These are phyloP conservation scores for Xenentodon cancila DNA, from an alignment of 2,797 vertebrate genomes.

Conservation along the genomic window DNA sequence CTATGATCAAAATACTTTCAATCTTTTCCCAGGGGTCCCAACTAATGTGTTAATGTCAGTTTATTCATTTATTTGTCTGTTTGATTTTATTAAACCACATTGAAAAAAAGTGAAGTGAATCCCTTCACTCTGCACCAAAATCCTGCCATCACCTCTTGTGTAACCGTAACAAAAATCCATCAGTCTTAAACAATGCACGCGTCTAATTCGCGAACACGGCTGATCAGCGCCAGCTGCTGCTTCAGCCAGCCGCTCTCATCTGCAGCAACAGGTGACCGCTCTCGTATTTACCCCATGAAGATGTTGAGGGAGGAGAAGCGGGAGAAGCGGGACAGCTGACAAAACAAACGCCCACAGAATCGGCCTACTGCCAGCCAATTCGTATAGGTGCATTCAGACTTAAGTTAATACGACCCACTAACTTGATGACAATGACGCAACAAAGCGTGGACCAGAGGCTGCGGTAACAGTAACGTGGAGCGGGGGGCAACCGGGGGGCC, in stretches of 20 bases:
- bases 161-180: background rate
- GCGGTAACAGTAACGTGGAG: no score
- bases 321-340: slow-evolving; percentile 42
- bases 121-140: no score
- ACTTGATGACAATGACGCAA: no score
- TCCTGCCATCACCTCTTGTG: no score
- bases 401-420: background rate
- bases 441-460: no score
- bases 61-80: no score
- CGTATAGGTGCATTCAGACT: background rate
- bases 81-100: no score
- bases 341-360: slow-evolving; percentile 8
- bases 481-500: no score
- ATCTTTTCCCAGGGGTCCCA: no score
- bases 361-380: background rate
- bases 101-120: no score
- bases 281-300: slow-evolving; percentile 22
- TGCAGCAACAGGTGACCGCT: slow-evolving; percentile 67
- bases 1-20: no score
- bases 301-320: slow-evolving; percentile 9
- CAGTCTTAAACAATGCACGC: background rate
- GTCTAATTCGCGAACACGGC: slow-evolving; percentile 14
- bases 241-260: slow-evolving; percentile 53
- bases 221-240: slow-evolving; percentile 48
- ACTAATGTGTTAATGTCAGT: no score